A percentile compares a stretch with the other conserved stretches of the same genome.
Conservation (phyloP, 2,113 vertebrate species). For the Ivindomyrus marchei region DNA sequence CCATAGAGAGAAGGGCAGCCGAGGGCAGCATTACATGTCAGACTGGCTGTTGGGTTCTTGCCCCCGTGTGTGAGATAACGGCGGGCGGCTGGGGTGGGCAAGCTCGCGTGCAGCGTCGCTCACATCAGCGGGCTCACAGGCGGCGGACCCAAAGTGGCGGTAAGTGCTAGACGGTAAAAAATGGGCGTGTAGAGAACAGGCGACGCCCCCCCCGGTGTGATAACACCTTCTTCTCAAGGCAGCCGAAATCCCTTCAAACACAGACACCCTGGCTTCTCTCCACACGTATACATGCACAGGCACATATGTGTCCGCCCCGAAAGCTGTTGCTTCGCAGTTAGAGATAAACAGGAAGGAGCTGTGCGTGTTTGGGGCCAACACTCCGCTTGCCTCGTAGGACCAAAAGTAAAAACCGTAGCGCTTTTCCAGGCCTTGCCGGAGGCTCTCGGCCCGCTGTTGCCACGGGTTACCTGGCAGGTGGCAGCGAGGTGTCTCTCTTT, state of each 20-base stretch:
- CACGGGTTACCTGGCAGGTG: constrained; percentile 3
- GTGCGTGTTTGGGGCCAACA: neutral
- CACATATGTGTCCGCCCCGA: neutral
- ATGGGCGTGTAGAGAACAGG: neutral
- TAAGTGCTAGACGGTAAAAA: neutral
- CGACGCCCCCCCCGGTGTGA: neutral
- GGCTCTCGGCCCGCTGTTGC: neutral
- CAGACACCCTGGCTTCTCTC: neutral
- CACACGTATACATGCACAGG: neutral
- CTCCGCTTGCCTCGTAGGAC: neutral
- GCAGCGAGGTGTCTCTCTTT: neutral
- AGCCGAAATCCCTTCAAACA: neutral
- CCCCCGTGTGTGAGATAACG: neutral
- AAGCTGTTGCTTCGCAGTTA: neutral
- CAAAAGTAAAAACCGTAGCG: neutral
- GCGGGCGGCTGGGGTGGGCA: neutral
- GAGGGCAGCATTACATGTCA: neutral
- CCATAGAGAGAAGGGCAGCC: neutral
- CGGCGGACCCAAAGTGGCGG: neutral
- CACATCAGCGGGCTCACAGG: neutral
- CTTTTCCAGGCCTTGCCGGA: neutral
- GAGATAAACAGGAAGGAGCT: constrained; percentile 6
- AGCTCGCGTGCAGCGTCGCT: neutral
- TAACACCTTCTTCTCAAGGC: neutral
- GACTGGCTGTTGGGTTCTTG: neutral